These are phyloP conservation scores for Paralichthys olivaceus DNA, from an alignment of 2,113 vertebrate species.

Conservation along the genomic window DNA sequence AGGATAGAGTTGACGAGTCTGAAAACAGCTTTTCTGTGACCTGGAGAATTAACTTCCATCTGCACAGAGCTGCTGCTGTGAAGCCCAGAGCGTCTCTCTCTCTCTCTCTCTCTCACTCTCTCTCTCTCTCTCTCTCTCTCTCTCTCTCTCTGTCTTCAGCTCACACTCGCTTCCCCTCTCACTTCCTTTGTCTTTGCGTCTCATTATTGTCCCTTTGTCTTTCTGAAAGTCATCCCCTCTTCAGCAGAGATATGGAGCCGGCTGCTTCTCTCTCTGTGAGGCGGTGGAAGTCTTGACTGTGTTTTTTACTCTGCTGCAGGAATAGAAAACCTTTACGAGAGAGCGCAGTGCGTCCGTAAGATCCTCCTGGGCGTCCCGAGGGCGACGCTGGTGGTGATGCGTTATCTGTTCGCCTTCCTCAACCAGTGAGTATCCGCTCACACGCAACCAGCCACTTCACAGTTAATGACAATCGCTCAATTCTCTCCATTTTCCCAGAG, in stretches of 20 bases:
- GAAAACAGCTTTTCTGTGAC: too few relatives aligned
- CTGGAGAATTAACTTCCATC: too few relatives aligned
- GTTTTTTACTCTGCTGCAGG: slow-evolving; percentile 78
- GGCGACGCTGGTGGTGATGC: slow-evolving; percentile 94
- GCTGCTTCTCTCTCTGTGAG: too few relatives aligned
- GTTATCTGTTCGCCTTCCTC: slow-evolving; percentile 99
- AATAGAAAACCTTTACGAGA: slow-evolving; percentile 96
- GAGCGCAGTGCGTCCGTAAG: slow-evolving; percentile 95
- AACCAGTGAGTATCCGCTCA: slow-evolving; percentile 91
- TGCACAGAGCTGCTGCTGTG: too few relatives aligned
- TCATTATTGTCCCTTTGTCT: slow-evolving; percentile 23
- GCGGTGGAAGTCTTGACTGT: background rate
- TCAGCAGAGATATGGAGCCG: slow-evolving; percentile 1
- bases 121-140: slow-evolving; percentile 6
- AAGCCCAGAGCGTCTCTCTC: too few relatives aligned
- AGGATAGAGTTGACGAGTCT: too few relatives aligned
- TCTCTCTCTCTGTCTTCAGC: too few relatives aligned
- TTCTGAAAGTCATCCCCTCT: slow-evolving; percentile 36
- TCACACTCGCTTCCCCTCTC: slow-evolving; percentile 7
- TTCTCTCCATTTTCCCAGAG: too few relatives aligned
- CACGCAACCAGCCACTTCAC: slow-evolving; percentile 7
- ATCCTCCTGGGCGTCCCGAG: slow-evolving; percentile 92
- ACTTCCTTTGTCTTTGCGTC: slow-evolving; percentile 1
- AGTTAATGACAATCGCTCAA: background rate
- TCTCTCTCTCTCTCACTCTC: too few relatives aligned